A percentile compares a stretch with the other conserved stretches of the same genome.
Conservation (phyloP, 2,888 invertebrate genomes). For the Dasypogon diadema region DNA sequence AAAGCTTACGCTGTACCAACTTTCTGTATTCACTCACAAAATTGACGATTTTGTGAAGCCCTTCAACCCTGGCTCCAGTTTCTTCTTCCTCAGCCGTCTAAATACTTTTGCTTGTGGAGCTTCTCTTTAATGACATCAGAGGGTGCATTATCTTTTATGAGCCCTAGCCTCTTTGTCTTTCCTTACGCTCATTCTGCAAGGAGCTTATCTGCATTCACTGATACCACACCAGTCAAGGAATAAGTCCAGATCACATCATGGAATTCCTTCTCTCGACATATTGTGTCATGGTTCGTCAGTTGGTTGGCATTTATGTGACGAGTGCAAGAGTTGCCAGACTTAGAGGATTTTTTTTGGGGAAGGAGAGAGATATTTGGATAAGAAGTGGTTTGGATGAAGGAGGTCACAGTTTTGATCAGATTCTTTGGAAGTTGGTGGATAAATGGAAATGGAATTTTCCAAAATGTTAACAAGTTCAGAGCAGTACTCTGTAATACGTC, state of each 20-base stretch:
- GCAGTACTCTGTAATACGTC: no score
- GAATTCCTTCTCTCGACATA: not conserved
- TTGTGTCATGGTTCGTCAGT: slow-evolving; percentile 32
- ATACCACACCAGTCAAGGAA: not conserved
- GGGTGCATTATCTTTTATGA: slow-evolving; percentile 49
- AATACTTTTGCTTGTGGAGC: not conserved
- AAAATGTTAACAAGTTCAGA: no score
- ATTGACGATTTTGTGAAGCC: slow-evolving; percentile 19
- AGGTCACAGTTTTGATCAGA: no score
- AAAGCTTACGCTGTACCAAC: slow-evolving; percentile 5
- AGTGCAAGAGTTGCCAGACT: slow-evolving; percentile 22
- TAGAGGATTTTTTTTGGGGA: not conserved
- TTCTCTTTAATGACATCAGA: slow-evolving; percentile 19
- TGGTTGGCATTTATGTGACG: slow-evolving; percentile 25
- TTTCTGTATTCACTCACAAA: not conserved
- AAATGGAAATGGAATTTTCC: no score
- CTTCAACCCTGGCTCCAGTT: not conserved
- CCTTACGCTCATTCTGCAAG: not conserved
- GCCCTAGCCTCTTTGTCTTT: slow-evolving; percentile 19
- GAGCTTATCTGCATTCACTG: slow-evolving; percentile 21
- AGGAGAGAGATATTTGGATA: no score
- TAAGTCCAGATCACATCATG: slow-evolving; percentile 36
- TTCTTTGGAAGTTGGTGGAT: no score
- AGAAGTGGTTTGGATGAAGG: no score
- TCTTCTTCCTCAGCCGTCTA: not conserved